A percentile compares a stretch with the other conserved stretches of the same genome.
Conservation (phyloP, 2,797 vertebrate genomes). For the Pogoniulus pusillus region DNA sequence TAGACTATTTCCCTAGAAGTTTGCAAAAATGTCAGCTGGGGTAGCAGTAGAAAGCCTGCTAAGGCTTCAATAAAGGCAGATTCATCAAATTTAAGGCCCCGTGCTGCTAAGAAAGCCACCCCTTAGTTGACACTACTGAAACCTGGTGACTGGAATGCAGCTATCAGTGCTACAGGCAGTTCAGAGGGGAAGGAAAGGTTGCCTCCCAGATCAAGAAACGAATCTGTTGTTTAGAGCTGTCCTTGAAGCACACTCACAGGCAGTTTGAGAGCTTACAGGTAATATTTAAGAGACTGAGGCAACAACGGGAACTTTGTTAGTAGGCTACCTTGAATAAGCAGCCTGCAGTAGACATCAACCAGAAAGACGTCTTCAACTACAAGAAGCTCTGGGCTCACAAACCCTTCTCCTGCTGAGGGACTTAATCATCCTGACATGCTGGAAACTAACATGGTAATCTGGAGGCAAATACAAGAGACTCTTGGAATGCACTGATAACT, state of each 20-base stretch:
- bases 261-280: neutral
- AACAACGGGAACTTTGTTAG: neutral
- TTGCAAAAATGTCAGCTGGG: neutral
- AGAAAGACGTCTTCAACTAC: neutral
- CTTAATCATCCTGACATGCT: neutral
- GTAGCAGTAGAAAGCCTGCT: neutral
- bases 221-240: neutral
- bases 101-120: neutral
- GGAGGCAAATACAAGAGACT: neutral
- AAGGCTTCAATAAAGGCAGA: neutral
- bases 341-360: no score
- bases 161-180: neutral
- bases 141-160: neutral
- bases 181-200: neutral
- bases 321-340: no score
- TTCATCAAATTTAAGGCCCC: neutral
- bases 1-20: neutral
- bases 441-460: neutral
- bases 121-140: neutral
- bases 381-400: rapidly evolving
- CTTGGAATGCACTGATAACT: neutral
- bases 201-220: neutral
- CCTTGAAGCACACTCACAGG: neutral
- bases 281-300: neutral
- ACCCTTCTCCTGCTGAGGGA: neutral